Evolutionary conservation across 1,140 invertebrate species (phyloP).

Genomic region (Lasioglossum baleicum): DNA sequence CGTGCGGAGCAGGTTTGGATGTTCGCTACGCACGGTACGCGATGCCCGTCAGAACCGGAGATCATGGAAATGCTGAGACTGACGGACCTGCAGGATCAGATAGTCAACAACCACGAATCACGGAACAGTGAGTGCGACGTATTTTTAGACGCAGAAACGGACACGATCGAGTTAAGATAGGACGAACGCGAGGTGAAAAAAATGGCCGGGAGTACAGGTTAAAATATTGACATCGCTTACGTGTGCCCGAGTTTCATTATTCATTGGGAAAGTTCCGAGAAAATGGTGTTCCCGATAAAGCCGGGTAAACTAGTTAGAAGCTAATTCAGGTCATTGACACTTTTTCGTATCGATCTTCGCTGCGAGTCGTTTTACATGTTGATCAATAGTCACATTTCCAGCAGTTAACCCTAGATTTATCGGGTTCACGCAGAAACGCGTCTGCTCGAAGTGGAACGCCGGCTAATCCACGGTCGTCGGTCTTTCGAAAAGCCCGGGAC

Average conservation of each 20-base stretch:
- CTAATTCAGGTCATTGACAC: conserved; percentile 39
- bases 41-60: conserved; percentile 63
- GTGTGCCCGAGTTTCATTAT: too few relatives aligned
- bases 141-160: too few relatives aligned
- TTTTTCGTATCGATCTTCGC: conserved; percentile 27
- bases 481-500: too few relatives aligned
- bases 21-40: conserved; percentile 69
- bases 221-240: too few relatives aligned
- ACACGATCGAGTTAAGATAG: too few relatives aligned
- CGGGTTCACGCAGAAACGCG: background rate
- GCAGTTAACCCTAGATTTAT: conserved; percentile 25
- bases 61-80: conserved; percentile 58
- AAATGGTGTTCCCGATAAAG: too few relatives aligned
- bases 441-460: background rate
- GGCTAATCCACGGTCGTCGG: too few relatives aligned
- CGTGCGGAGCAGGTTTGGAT: conserved; percentile 73
- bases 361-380: conserved; percentile 12
- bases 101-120: conserved; percentile 69
- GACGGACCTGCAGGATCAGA: conserved; percentile 64
- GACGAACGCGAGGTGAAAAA: too few relatives aligned
- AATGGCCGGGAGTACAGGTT: too few relatives aligned
- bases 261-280: too few relatives aligned
- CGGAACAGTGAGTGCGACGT: conserved; percentile 63
- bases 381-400: conserved; percentile 8
- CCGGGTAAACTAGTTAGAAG: conserved; percentile 7